Evolutionary conservation across 1,140 invertebrate species (phyloP), one percentile per base, ranked within the genome.

Genomic region (Ooceraea biroi): DNA sequence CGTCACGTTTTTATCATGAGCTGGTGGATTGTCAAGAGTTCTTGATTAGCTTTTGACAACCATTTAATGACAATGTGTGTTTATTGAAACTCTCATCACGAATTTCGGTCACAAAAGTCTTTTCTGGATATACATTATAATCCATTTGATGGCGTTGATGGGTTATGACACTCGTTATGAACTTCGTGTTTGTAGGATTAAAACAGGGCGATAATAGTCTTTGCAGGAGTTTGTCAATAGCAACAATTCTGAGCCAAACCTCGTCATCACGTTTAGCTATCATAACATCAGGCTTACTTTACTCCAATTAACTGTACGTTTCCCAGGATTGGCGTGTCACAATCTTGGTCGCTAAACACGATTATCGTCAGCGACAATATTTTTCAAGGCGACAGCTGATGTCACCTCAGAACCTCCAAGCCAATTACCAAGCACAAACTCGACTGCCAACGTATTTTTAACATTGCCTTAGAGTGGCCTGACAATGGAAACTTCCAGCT

Each of bases 361-460:
- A 30, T 80, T 80, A 69, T 58, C n/a, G 60, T 14, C 65, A 58
- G 25, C 52, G 50, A 52, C 50, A 69, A 69, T 80, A 36, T 77
- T 66, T 77, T 52, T 77, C 74, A 44, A 77, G 74, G 74, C 19
- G 66, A 77, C 60, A 77, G 46, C 61, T 66, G 48, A 66, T 66
- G 74, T 27, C 61, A 77, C 3, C 14, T 44, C 36, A 36, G 36
- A 36, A 7, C 41, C 30, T 60, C 55, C 60, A 65, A 77, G 73
- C 60, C 61, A 66, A 77, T 77, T 77, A 77, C 48, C 30, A 17
- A 36, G 36, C 48, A n/a, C 44, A 48, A 36, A 19, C 46, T 41
- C 48, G 74, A 19, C 30, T 58, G 8, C 36, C 52, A 7, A 14
- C 25, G 12, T 58, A 55, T 36, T 77, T 77, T 14, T 36, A 12